These are phyloP conservation scores for Ylistrum balloti DNA, from an alignment of 1,140 invertebrate genomes.

Conservation along the genomic window DNA sequence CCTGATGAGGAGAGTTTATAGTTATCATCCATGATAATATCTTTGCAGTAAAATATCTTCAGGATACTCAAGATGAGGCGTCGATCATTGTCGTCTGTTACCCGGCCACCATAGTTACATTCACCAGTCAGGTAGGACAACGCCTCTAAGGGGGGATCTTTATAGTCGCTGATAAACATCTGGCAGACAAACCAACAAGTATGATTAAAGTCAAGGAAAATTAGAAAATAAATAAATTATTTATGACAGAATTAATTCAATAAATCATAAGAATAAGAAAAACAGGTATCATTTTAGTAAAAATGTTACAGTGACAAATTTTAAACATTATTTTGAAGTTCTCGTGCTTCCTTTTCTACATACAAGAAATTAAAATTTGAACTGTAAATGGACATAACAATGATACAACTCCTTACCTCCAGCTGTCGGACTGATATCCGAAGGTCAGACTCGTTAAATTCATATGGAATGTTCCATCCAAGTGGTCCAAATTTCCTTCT, in stretches of 20 bases:
- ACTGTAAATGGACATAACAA: too few species aligned
- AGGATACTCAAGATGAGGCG: conserved; percentile 81
- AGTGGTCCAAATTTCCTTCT: conserved; percentile 81
- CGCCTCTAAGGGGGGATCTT: conserved; percentile 79
- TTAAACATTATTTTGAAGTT: too few species aligned
- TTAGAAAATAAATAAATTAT: too few species aligned
- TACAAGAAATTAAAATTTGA: too few species aligned
- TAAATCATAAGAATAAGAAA: too few species aligned
- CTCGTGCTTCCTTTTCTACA: too few species aligned
- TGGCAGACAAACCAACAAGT: conserved; percentile 62
- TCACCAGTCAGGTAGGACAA: conserved; percentile 81
- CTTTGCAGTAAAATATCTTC: conserved; percentile 76
- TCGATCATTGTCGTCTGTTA: conserved; percentile 81
- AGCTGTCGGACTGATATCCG: conserved; percentile 81
- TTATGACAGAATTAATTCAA: too few species aligned
- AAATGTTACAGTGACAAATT: too few species aligned
- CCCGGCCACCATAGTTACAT: conserved; percentile 83
- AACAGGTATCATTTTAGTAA: too few species aligned
- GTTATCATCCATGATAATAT: conserved; percentile 84
- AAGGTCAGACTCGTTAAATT: conserved; percentile 83
- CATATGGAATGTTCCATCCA: conserved; percentile 83
- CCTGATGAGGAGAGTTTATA: conserved; percentile 86
- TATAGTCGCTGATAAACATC: conserved; percentile 83
- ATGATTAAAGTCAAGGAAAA: too few species aligned
- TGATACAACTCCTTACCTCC: conserved; percentile 84